A percentile compares a stretch with the other conserved stretches of the same genome.
phyloP scores from a whole-genome alignment of 2,113 vertebrate genomes.

The Microtus ochrogaster region DNA sequence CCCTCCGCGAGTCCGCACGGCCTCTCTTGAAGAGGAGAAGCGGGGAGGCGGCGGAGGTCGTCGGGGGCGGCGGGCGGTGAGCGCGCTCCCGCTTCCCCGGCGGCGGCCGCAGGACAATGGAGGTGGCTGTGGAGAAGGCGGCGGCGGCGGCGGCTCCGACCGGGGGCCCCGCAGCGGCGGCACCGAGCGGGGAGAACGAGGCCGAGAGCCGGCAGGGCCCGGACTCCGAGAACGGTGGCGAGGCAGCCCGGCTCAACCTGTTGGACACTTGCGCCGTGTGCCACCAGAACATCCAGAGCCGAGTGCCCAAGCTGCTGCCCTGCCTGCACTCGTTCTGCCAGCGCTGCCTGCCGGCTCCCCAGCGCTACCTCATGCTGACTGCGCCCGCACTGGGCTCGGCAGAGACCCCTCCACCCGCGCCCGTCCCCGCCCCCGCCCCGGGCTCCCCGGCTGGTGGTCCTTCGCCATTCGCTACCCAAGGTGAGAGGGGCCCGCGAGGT shows the following conservation, averaged over 20 bases:
- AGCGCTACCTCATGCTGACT: conserved; percentile 89
- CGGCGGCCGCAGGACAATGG: conserved; percentile 75
- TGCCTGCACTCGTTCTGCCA: conserved; percentile 97
- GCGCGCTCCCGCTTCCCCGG: conserved; percentile 65
- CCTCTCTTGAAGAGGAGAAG: conserved; percentile 26
- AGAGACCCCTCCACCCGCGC: conserved; percentile 70
- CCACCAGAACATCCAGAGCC: conserved; percentile 94
- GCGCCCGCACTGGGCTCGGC: conserved; percentile 84
- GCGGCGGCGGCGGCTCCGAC: conserved; percentile 63
- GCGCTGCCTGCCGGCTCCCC: conserved; percentile 93
- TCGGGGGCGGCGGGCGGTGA: conserved; percentile 66
- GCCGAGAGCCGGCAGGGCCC: conserved; percentile 94
- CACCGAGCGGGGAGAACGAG: conserved; percentile 94
- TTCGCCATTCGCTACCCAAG: conserved; percentile 84
- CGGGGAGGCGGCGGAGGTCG: conserved; percentile 42
- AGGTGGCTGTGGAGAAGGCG: conserved; percentile 82
- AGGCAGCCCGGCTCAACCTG: conserved; percentile 90
- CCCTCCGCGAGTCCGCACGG: conserved; percentile 22
- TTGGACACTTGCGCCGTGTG: conserved; percentile 98
- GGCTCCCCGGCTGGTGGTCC: conserved; percentile 80
- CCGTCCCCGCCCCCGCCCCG: conserved; percentile 72
- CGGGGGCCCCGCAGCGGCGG: conserved; percentile 73
- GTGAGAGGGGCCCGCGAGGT: conserved; percentile 61
- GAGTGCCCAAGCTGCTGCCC: conserved; percentile 95
- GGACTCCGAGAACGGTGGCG: conserved; percentile 88